Conservation (phyloP, 2,113 vertebrate genomes). For the Cynoglossus semilaevis region DNA sequence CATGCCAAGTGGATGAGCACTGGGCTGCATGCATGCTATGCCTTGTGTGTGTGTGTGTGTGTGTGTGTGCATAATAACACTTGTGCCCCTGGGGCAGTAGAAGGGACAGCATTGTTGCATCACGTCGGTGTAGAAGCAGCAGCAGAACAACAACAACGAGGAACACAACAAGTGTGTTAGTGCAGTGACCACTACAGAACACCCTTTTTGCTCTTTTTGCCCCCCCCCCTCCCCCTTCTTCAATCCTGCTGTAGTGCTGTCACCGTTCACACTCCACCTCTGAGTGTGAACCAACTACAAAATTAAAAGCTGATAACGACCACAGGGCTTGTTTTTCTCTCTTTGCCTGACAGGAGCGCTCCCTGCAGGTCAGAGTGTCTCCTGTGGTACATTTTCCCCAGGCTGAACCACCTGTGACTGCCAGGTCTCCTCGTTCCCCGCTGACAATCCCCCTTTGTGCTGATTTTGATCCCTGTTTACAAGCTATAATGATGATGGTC, state of each 20-base stretch:
- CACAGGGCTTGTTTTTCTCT: conserved; percentile 74
- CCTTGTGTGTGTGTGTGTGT: not conserved
- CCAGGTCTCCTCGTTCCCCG: too few relatives aligned
- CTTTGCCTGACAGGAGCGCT: too few relatives aligned
- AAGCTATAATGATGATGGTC: conserved; percentile 19
- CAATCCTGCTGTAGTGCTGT: not conserved
- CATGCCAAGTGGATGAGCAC: conserved; percentile 1
- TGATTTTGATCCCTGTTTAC: conserved; percentile 38
- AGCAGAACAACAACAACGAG: too few relatives aligned
- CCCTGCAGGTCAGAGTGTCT: conserved; percentile 42
- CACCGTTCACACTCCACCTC: not conserved
- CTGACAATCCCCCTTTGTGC: not conserved
- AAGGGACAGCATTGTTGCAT: conserved; percentile 61
- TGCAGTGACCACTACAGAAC: too few relatives aligned
- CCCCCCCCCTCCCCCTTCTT: too few relatives aligned
- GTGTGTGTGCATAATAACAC: conserved; percentile 2
- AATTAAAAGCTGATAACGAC: conserved; percentile 35
- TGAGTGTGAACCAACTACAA: conserved; percentile 12
- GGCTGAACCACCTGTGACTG: conserved; percentile 49
- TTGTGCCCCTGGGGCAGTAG: conserved; percentile 55
- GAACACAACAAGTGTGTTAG: too few relatives aligned
- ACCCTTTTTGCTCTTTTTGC: too few relatives aligned
- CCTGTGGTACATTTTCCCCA: conserved; percentile 35
- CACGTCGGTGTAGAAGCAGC: conserved; percentile 27
- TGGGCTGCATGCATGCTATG: not conserved